Conservation (phyloP, 2,113 vertebrate genomes). For the Heterotilapia buettikoferi region DNA sequence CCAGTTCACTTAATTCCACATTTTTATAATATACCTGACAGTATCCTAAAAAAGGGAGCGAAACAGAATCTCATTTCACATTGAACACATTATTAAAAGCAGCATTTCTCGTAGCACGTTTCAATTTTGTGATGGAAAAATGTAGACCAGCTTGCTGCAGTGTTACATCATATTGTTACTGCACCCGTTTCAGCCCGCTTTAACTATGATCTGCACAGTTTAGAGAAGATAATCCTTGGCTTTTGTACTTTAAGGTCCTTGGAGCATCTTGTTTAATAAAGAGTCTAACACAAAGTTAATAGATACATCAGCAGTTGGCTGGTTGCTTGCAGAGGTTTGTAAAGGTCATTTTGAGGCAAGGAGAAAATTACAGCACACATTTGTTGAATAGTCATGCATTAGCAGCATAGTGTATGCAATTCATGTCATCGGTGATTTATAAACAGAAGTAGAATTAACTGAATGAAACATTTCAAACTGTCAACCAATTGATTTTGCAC, state of each 20-base stretch:
- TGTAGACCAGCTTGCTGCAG: constrained; percentile 13
- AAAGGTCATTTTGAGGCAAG: not conserved
- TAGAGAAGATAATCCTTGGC: constrained; percentile 8
- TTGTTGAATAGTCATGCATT: constrained; percentile 27
- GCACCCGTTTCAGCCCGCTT: not conserved
- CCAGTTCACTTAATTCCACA: not conserved
- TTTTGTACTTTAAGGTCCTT: not conserved
- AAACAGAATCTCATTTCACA: not conserved
- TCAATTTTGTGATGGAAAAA: not conserved
- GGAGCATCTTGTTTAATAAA: not conserved
- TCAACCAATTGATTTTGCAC: not conserved
- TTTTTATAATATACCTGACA: not conserved
- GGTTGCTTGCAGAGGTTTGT: not conserved
- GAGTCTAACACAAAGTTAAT: not conserved
- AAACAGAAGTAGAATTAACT: not conserved
- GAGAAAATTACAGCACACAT: not conserved
- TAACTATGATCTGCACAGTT: not conserved
- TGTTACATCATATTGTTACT: constrained; percentile 16
- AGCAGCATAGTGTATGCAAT: not conserved
- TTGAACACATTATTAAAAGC: not conserved
- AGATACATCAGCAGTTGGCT: not conserved
- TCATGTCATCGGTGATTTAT: not conserved
- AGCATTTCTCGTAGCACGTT: not conserved
- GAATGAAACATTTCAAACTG: not conserved
- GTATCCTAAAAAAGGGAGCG: not conserved